phyloP scores from a whole-genome alignment of 2,113 vertebrate genomes.

The Platysteira castanea region DNA sequence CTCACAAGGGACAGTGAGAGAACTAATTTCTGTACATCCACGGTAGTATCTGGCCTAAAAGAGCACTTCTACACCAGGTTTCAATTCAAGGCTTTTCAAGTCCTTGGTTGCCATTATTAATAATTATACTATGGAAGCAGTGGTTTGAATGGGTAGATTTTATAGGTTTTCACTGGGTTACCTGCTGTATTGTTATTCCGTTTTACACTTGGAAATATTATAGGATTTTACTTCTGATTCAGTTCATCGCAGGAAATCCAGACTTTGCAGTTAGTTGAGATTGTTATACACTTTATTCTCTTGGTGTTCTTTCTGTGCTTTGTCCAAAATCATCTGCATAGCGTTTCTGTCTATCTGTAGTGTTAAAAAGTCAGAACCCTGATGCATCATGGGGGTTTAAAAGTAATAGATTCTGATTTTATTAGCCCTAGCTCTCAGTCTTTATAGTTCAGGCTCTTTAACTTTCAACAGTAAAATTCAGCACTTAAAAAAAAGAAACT shows the following conservation, averaged over 20 bases:
- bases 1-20: not conserved
- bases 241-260: not conserved
- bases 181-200: not conserved
- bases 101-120: not conserved
- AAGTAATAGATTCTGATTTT: not conserved
- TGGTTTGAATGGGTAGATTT: not conserved
- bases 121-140: not conserved
- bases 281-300: not conserved
- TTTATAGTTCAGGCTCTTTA: not conserved
- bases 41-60: not conserved
- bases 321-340: not conserved
- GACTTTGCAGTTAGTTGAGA: not conserved
- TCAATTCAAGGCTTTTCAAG: not conserved
- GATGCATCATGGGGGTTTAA: not conserved
- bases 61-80: not conserved
- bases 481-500: not conserved
- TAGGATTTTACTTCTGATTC: not conserved
- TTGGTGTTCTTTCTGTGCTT: not conserved
- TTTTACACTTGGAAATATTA: not conserved
- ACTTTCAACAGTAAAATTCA: not conserved
- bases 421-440: not conserved
- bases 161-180: not conserved
- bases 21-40: not conserved
- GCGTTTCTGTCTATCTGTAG: not conserved
- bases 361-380: not conserved